Evolutionary conservation across 2,888 invertebrate species (phyloP), one percentile per base, ranked within the genome.

Genomic region (Dimorphilus gyrociliatus): DNA sequence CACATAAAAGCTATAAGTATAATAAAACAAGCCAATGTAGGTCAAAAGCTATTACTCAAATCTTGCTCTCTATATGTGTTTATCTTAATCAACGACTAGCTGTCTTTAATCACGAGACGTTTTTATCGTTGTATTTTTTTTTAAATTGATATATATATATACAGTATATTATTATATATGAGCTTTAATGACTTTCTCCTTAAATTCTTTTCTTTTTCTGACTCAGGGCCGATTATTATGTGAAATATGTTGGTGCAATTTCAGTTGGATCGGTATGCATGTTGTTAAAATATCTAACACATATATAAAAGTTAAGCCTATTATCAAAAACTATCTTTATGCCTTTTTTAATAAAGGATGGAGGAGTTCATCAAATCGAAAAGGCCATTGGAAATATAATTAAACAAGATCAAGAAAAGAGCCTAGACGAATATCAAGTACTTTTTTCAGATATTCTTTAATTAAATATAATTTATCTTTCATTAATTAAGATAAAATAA

Each of bases 281-380:
- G 7, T 7, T 8, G 12, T 10, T 7, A n/a, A 19, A 6, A 8
- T 25, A 7, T 12, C 12, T 8, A 12, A 12, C 12, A 25, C 14
- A n/a, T 12, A 12, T 25, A 25, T 25, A 8, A 25, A 8, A 25
- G 12, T 12, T 25, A 12, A 12, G 8, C 7, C 7, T 12, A 25
- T 6, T 25, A 25, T 8, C 14, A 25, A 12, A 6, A n/a, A n/a
- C n/a, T n/a, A n/a, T n/a, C n/a, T n/a, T 8, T 25, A 8, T 12
- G 6, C 3, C 18, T 34, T 19, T 8, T 19, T 27, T 17, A 31
- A 33, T 36, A 14, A 35, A 54, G 50, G 47, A 52, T 44, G 52
- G 53, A 2, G 39, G 54, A 27, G 51, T 53, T 3, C 43, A 48
- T 23, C 42, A 50, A 30, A 48, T 54, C 31, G 51, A 53, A 32